Base-by-base conservation (phyloP, 2,888 invertebrate species). In the Patella caerulea region DNA sequence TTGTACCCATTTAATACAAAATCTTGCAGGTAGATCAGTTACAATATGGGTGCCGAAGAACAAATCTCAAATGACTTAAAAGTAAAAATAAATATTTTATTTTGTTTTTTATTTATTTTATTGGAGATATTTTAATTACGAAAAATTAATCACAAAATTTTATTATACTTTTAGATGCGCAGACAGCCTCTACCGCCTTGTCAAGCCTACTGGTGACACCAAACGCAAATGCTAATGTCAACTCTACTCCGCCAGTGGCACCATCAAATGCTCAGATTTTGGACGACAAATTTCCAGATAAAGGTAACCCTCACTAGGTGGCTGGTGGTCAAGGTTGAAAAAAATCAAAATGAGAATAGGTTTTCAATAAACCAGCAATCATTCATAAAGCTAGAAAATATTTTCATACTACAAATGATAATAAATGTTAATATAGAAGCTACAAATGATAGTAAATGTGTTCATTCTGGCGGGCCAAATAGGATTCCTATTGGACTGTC, bases 131-230 rank as follows among this genome's bases (percentile, higher is more conserved):
- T 24, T n/a, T 65, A 24, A n/a, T 15, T 24, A 65, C 9, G 45
- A 45, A 65, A 24, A 65, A 2, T 11, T 65, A n/a, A 59, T 59
- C 17, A n/a, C 59, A 59, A 17, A 9, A n/a, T 59, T 59, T 59
- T 59, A 17, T 59, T 59, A 1, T 76, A 55, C 19, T 86, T 84
- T 9, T 81, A 86, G 87, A 86, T 81, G 77, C 83, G 54, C 84
- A 81, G 70, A 75, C 78, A 73, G 82, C 82, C 34, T 82, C 86
- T 53, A 83, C 85, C 11, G 86, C 87, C 54, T 83, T 89, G 75
- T 84, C 87, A 52, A 86, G 85, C 77, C 83, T 89, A 15, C 85
- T 87, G 75, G 87, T 86, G 80, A 82, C 88, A 34, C 88, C 88
- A 71, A 84, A 83, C 75, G 83, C 85, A 72, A 83, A 83, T 56